Evolutionary conservation across 1,140 invertebrate genomes (phyloP).

Genomic region (Neocloeon triangulifer): DNA sequence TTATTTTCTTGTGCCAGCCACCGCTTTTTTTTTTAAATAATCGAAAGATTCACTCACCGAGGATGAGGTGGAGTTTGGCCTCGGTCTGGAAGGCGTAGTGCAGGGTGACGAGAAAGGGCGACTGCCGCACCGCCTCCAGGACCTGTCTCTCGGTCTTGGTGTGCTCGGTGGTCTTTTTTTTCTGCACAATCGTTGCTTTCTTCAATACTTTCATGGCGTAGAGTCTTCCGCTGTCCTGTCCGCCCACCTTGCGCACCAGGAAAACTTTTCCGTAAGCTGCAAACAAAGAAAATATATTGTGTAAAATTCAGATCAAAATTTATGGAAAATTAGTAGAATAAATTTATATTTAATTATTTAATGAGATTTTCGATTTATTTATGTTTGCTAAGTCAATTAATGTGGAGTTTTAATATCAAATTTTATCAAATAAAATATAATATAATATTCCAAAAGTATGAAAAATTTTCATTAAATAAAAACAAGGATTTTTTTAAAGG

Average conservation of each 20-base stretch:
- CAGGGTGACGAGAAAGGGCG: constrained; percentile 76
- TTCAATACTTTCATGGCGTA: constrained; percentile 92
- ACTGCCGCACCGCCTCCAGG: constrained; percentile 64
- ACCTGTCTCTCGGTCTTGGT: constrained; percentile 77
- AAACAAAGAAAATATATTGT: constrained; percentile 26
- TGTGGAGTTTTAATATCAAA: too few species aligned
- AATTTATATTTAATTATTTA: too few species aligned
- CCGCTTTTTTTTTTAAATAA: too few species aligned
- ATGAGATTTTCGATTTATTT: too few species aligned
- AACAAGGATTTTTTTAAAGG: too few species aligned
- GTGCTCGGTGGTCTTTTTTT: constrained; percentile 84
- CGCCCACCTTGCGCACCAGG: constrained; percentile 58
- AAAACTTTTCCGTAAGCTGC: constrained; percentile 87
- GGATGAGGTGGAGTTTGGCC: constrained; percentile 72
- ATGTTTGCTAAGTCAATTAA: too few species aligned
- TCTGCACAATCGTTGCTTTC: constrained; percentile 72
- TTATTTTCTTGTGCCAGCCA: too few species aligned
- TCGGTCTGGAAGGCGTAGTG: constrained; percentile 90
- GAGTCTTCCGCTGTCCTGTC: constrained; percentile 51
- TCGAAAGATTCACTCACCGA: constrained; percentile 48
- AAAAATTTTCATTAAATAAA: too few species aligned
- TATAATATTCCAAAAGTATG: too few species aligned
- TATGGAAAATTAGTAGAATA: too few species aligned
- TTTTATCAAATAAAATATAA: too few species aligned
- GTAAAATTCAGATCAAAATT: too few species aligned